These are phyloP conservation scores for Aporophyla nigra DNA, from an alignment of 2,888 invertebrate species.

Conservation along the genomic window DNA sequence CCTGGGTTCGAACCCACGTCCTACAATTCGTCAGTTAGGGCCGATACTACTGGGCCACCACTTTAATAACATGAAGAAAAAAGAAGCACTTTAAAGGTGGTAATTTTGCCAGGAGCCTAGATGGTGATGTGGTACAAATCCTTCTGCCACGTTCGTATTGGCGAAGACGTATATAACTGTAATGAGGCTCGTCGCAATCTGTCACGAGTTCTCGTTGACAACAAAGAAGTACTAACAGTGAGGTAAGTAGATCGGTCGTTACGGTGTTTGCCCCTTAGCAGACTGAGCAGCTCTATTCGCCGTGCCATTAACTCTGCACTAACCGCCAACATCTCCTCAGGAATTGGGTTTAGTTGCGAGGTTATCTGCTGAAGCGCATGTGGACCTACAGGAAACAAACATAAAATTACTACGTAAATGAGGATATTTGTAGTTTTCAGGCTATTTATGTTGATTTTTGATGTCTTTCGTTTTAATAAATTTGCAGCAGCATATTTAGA, in stretches of 20 bases:
- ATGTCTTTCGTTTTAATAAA: conserved; percentile 5
- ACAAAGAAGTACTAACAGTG: conserved; percentile 57
- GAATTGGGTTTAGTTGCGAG: conserved; percentile 79
- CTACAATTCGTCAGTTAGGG: too few species aligned
- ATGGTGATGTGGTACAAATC: neutral
- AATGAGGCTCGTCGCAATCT: neutral
- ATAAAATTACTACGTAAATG: neutral
- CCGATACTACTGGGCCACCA: too few species aligned
- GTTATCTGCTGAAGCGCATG: conserved; percentile 80
- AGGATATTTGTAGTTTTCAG: neutral
- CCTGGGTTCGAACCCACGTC: too few species aligned
- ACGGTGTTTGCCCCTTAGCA: conserved; percentile 78
- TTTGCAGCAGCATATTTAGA: neutral
- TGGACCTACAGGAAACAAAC: conserved; percentile 40
- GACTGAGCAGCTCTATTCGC: conserved; percentile 79
- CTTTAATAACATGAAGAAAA: neutral
- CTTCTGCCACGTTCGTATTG: neutral
- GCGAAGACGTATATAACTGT: neutral
- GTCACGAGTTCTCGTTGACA: neutral
- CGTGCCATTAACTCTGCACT: conserved; percentile 83
- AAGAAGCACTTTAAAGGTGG: neutral
- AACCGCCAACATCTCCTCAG: conserved; percentile 79
- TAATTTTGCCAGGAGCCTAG: neutral
- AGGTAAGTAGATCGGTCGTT: conserved; percentile 72
- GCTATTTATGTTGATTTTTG: neutral